phyloP scores from a whole-genome alignment of 2,113 vertebrate species.

The Odontophorus gujanensis region DNA sequence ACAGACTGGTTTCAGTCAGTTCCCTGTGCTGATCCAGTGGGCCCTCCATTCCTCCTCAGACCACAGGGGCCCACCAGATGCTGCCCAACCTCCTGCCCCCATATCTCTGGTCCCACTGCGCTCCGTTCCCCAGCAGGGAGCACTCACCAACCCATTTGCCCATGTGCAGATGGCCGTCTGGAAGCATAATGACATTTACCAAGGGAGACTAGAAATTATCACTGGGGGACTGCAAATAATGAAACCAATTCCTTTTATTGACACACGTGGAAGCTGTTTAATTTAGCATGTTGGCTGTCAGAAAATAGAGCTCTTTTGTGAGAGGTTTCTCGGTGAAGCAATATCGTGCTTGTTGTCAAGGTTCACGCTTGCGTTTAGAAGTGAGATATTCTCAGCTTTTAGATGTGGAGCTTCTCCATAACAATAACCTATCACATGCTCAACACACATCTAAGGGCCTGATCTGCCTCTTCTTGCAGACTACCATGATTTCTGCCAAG shows the following conservation, averaged over 20 bases:
- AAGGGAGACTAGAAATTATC: slow-evolving; percentile 42
- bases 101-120: rapidly evolving
- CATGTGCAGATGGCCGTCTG: slow-evolving; percentile 43
- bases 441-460: not conserved
- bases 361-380: not conserved
- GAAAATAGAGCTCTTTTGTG: slow-evolving; percentile 50
- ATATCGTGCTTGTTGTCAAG: slow-evolving; percentile 25
- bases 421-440: not conserved
- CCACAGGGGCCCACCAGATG: rapidly evolving
- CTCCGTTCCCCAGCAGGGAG: not conserved
- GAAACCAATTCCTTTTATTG: slow-evolving; percentile 56
- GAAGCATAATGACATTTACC: slow-evolving; percentile 49
- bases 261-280: slow-evolving; percentile 58
- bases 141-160: slow-evolving; percentile 22
- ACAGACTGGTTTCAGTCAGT: not conserved
- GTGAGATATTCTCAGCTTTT: slow-evolving; percentile 11
- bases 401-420: not conserved
- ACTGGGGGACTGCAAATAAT: slow-evolving; percentile 49
- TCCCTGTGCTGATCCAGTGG: not conserved
- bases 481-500: not conserved
- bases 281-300: slow-evolving; percentile 45
- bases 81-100: not conserved
- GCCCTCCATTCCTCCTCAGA: not conserved
- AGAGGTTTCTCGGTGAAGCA: not conserved
- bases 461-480: not conserved